A percentile compares a stretch with the other conserved stretches of the same genome.
Conservation (phyloP, 2,888 invertebrate genomes). For the Antheraea yamamai region DNA sequence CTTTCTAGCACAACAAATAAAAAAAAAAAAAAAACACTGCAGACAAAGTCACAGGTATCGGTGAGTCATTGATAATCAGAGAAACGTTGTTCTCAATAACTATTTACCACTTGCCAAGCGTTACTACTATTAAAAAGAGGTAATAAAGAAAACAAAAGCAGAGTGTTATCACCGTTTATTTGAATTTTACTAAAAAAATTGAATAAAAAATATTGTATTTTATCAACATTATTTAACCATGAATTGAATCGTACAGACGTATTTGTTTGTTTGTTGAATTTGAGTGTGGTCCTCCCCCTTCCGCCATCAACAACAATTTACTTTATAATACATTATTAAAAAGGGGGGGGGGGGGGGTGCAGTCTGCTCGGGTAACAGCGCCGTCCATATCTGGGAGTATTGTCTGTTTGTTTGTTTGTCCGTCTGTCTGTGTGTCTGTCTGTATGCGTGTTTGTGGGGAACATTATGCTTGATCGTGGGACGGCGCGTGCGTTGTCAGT, state of each 20-base stretch:
- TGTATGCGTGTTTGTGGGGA: slow-evolving; percentile 24
- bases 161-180: slow-evolving; percentile 80
- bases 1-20: too few species aligned
- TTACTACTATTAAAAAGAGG: background rate
- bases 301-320: slow-evolving; percentile 44
- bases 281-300: slow-evolving; percentile 35
- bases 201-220: slow-evolving; percentile 82
- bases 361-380: slow-evolving; percentile 24
- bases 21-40: too few species aligned
- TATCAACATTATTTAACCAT: slow-evolving; percentile 79
- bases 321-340: slow-evolving; percentile 42
- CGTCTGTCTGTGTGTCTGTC: slow-evolving; percentile 18
- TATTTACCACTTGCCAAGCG: too few species aligned
- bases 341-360: slow-evolving; percentile 20
- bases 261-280: background rate
- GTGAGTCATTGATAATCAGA: too few species aligned
- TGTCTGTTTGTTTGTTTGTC: slow-evolving; percentile 8
- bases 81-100: too few species aligned
- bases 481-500: slow-evolving; percentile 63
- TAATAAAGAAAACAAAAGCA: slow-evolving; percentile 43
- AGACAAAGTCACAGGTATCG: too few species aligned
- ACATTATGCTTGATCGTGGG: slow-evolving; percentile 29
- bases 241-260: slow-evolving; percentile 58
- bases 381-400: slow-evolving; percentile 24
- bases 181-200: slow-evolving; percentile 81